phyloP scores from a whole-genome alignment of 2,888 invertebrate genomes.

The Alcis repandata region DNA sequence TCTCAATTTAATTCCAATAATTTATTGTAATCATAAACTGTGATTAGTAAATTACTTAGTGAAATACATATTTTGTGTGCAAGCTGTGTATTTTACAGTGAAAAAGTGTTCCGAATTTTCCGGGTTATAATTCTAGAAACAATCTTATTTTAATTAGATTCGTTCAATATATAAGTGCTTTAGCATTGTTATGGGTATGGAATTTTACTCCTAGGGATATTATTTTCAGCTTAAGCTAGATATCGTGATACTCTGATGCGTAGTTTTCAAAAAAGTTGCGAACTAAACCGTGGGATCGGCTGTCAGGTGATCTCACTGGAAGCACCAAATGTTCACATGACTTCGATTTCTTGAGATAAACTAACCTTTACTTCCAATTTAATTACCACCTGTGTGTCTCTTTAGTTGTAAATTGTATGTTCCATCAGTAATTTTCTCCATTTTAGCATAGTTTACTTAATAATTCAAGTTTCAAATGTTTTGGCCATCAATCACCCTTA shows the following conservation, averaged over 20 bases:
- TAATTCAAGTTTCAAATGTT: not conserved
- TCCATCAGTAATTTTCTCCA: slow-evolving; percentile 88
- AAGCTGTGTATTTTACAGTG: slow-evolving; percentile 51
- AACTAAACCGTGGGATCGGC: slow-evolving; percentile 48
- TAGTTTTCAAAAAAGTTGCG: slow-evolving; percentile 26
- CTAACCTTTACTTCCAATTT: not conserved
- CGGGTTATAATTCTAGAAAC: slow-evolving; percentile 47
- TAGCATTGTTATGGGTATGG: slow-evolving; percentile 51
- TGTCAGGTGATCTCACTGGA: slow-evolving; percentile 48
- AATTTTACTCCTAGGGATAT: slow-evolving; percentile 8
- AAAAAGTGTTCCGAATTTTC: slow-evolving; percentile 49
- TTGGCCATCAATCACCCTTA: not conserved
- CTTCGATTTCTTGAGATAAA: slow-evolving; percentile 52
- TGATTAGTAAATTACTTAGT: slow-evolving; percentile 44
- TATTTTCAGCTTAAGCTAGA: not conserved
- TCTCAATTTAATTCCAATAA: slow-evolving; percentile 25
- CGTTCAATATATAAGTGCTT: slow-evolving; percentile 20
- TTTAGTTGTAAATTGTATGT: slow-evolving; percentile 5
- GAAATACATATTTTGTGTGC: slow-evolving; percentile 59
- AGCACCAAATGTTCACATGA: slow-evolving; percentile 66
- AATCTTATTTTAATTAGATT: slow-evolving; percentile 34
- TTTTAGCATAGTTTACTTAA: not conserved
- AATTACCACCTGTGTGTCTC: not conserved
- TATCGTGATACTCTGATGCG: not conserved
- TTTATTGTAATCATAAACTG: slow-evolving; percentile 2